These are phyloP conservation scores for Dasypolia templi DNA, from an alignment of 2,888 invertebrate species.

Conservation along the genomic window DNA sequence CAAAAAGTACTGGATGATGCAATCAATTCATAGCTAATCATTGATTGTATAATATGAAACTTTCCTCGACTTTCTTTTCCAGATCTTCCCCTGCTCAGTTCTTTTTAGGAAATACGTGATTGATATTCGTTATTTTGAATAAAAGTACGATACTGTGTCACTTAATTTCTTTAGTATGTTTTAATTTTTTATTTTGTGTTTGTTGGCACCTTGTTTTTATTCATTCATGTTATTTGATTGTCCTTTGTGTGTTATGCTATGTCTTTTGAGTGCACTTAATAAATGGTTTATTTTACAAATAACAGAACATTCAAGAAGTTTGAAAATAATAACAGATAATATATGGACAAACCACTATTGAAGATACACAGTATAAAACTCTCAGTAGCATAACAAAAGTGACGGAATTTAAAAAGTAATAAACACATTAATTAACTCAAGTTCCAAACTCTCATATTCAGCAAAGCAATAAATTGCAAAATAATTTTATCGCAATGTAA, in stretches of 20 bases:
- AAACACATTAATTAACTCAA: neutral
- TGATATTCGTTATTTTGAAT: too few relatives aligned
- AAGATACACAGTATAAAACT: neutral
- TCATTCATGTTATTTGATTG: too few relatives aligned
- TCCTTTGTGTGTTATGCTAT: too few relatives aligned
- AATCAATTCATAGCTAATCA: neutral
- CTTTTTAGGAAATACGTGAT: neutral
- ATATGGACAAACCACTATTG: neutral
- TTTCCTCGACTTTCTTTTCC: neutral
- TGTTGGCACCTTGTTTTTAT: too few relatives aligned
- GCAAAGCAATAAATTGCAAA: conserved; percentile 25
- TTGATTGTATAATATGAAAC: neutral
- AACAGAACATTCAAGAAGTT: neutral
- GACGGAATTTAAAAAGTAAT: neutral
- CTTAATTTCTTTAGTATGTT: too few relatives aligned
- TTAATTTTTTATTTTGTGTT: too few relatives aligned
- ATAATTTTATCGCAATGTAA: conserved; percentile 18
- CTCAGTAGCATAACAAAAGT: neutral
- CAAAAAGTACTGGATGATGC: neutral
- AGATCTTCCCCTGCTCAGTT: neutral
- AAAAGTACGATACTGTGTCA: too few relatives aligned
- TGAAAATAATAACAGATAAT: neutral
- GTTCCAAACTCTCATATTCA: conserved; percentile 2
- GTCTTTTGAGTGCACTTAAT: too few relatives aligned
- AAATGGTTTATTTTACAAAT: neutral